These are phyloP conservation scores for Acanthosoma haemorrhoidale DNA, from an alignment of 2,888 invertebrate genomes.

Conservation along the genomic window DNA sequence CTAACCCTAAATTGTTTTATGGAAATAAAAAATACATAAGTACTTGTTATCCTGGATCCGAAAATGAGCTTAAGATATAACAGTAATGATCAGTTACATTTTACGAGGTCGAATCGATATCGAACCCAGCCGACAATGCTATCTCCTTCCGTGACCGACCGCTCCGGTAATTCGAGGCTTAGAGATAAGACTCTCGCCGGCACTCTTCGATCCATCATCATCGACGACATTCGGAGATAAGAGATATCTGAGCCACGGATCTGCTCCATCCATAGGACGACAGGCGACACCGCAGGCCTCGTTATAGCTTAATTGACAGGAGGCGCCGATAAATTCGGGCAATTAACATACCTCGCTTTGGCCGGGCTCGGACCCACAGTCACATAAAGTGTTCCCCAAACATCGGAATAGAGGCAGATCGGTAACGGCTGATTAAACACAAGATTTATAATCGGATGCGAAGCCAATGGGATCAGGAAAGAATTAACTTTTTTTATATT, in stretches of 20 bases:
- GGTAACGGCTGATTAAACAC: background rate
- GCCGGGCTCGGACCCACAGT: background rate
- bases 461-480: background rate
- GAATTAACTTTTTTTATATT: background rate
- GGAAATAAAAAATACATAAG: too few relatives aligned
- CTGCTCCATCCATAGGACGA: background rate
- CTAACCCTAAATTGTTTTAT: too few relatives aligned
- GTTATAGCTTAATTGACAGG: background rate
- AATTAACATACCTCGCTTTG: conserved; percentile 4
- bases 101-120: too few relatives aligned
- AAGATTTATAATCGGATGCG: background rate
- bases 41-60: too few relatives aligned
- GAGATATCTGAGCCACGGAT: background rate
- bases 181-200: too few relatives aligned
- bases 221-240: too few relatives aligned
- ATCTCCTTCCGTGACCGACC: too few relatives aligned
- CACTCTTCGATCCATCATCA: too few relatives aligned
- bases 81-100: too few relatives aligned
- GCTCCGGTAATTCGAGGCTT: too few relatives aligned
- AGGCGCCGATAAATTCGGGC: background rate
- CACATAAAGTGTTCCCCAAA: background rate
- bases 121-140: too few relatives aligned
- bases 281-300: background rate
- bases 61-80: too few relatives aligned
- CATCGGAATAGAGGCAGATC: conserved; percentile 1